Base-by-base conservation (phyloP, 1,140 invertebrate genomes). In the Bombus ignitus region DNA sequence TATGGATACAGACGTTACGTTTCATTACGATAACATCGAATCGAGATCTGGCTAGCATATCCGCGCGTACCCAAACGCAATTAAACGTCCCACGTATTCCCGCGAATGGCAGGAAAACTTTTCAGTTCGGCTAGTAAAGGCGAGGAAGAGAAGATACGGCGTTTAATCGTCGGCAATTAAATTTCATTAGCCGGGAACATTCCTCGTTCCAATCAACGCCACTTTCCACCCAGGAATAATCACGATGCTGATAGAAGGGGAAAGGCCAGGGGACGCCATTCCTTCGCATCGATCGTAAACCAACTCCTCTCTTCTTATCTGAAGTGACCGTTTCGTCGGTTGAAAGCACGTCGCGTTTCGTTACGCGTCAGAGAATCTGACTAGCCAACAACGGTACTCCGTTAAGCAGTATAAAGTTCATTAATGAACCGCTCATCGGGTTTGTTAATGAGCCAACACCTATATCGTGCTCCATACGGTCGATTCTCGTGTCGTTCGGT, bases 131-230 rank as follows among this genome's bases (percentile, higher is more conserved):
- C 25, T 42, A 71, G 59, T 28, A 13, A 18, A 76, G 74, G 44
- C 37, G 37, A 28, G 37, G 70, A 42, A 71, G 73, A 44, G 78
- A 68, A 42, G 78, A 74, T 77, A 83, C n/a, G 53, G 10, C 13
- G 66, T 47, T 83, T 72, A 72, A 72, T 83, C 81, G 68, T 22
- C n/a, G 75, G 74, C 81, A 83, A 83, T 87, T 87, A 87, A 87
- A 87, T 83, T 87, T 87, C 85, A 87, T 87, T 87, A 87, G 85
- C 81, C 68, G 47, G 44, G 68, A 68, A 87, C 85, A 66, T 87
- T 78, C 74, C 57, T 4, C 12, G 39, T n/a, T 28, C 85, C 81
- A 87, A 87, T 87, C 85, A 83, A 83, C 85, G 75, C 83, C 77
- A 80, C 68, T 85, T 84, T 79, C 77, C 68, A 72, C 82, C 77